Conservation (phyloP, 2,888 invertebrate species). For the Mylabris sibirica region DNA sequence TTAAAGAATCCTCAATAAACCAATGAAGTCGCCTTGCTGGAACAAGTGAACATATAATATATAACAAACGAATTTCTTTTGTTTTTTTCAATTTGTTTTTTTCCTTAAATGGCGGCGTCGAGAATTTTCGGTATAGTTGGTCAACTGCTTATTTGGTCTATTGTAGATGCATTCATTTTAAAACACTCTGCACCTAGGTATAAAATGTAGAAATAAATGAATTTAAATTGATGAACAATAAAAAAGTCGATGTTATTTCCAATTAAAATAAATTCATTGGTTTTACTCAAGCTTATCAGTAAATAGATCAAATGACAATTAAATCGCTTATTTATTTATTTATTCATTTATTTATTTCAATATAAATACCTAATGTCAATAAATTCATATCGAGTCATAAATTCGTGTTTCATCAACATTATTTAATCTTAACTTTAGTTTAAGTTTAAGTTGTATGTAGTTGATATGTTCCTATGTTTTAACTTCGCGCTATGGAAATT, state of each 20-base stretch:
- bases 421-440: too few relatives aligned
- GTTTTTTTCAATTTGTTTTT: too few relatives aligned
- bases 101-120: too few relatives aligned
- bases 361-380: neutral
- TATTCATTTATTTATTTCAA: neutral
- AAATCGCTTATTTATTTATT: neutral
- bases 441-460: too few relatives aligned
- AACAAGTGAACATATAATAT: neutral
- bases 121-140: too few relatives aligned
- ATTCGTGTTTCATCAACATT: too few relatives aligned
- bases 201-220: neutral
- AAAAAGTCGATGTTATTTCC: neutral
- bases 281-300: neutral
- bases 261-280: neutral
- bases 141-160: too few relatives aligned
- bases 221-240: neutral
- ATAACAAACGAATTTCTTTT: neutral
- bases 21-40: too few relatives aligned
- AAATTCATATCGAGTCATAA: neutral
- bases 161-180: too few relatives aligned
- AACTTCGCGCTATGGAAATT: neutral
- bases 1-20: too few relatives aligned
- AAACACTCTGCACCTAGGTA: neutral
- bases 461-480: too few relatives aligned
- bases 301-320: conserved; percentile 4